A percentile compares a stretch with the other conserved stretches of the same genome.
Evolutionary conservation across 1,140 invertebrate genomes (phyloP).

Genomic region (Drosophila kanapiae): DNA sequence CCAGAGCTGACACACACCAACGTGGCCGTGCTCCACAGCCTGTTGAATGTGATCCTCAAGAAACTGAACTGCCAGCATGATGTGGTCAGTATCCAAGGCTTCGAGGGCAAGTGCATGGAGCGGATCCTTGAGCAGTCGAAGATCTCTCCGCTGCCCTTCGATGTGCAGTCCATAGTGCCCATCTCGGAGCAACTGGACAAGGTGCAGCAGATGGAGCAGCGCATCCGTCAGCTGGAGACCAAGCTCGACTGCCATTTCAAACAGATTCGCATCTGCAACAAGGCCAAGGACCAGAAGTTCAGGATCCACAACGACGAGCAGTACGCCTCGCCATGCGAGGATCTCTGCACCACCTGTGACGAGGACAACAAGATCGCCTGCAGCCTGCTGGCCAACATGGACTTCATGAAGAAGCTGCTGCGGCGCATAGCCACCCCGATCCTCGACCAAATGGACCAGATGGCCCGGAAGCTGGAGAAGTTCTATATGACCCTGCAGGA

Average conservation of each 20-base stretch:
- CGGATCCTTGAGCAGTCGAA: conserved; percentile 52
- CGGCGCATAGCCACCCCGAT: conserved; percentile 69
- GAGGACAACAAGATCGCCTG: conserved; percentile 78
- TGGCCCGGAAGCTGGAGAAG: conserved; percentile 32
- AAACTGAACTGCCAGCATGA: conserved; percentile 73
- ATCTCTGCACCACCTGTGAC: conserved; percentile 74
- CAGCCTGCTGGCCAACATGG: conserved; percentile 61
- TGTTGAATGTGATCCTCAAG: conserved; percentile 69
- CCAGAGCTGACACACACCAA: conserved; percentile 64
- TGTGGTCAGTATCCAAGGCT: conserved; percentile 59
- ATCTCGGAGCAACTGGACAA: conserved; percentile 62
- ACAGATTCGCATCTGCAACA: conserved; percentile 68
- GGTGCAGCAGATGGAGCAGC: conserved; percentile 57
- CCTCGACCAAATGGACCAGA: conserved; percentile 50
- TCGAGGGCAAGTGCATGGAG: conserved; percentile 66
- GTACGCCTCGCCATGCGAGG: conserved; percentile 66
- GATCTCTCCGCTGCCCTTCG: conserved; percentile 67
- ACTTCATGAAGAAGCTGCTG: conserved; percentile 77
- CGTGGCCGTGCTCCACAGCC: conserved; percentile 69
- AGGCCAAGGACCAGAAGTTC: conserved; percentile 50
- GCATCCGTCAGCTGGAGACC: conserved; percentile 53
- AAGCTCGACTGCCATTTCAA: conserved; percentile 68
- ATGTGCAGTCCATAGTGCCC: conserved; percentile 55
- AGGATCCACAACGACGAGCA: conserved; percentile 43
- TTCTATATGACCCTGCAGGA: conserved; percentile 55